Evolutionary conservation across 2,113 vertebrate species (phyloP).

Genomic region (Hippocampus abdominalis): DNA sequence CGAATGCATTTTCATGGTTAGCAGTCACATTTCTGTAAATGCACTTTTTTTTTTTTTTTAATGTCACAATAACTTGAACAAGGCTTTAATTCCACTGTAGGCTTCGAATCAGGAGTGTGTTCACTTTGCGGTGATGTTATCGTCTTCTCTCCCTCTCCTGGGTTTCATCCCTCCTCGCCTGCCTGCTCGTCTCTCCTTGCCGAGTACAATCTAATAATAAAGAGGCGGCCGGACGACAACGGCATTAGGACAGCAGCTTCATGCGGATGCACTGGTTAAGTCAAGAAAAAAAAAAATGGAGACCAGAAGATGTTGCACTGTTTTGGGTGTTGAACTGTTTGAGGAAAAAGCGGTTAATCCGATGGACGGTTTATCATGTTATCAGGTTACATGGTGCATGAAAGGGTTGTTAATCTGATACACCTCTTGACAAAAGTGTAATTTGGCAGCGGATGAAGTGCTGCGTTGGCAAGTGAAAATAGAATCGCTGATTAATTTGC

Average conservation of each 20-base stretch:
- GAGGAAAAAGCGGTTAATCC: no score
- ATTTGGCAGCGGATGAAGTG: no score
- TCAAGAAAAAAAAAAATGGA: not conserved
- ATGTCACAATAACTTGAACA: no score
- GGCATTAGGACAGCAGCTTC: slow-evolving; percentile 12
- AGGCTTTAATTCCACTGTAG: not conserved
- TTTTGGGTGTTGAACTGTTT: no score
- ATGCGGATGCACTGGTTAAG: not conserved
- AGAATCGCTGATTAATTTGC: no score
- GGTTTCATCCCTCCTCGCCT: slow-evolving; percentile 28
- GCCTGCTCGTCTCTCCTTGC: slow-evolving; percentile 26
- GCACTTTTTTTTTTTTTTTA: no score
- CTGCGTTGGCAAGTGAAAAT: no score
- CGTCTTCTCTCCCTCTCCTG: slow-evolving; percentile 41
- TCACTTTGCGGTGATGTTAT: not conserved
- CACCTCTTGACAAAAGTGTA: no score
- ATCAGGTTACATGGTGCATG: no score
- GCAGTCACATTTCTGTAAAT: no score
- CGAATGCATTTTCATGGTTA: not conserved
- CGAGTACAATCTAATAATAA: slow-evolving; percentile 54
- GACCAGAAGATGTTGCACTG: not conserved
- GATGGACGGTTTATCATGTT: no score
- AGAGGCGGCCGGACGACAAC: slow-evolving; percentile 27
- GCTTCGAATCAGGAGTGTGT: not conserved
- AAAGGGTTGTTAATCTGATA: no score